These are phyloP conservation scores for Emydura subglobosa DNA, from an alignment of 2,113 vertebrate species.

Conservation along the genomic window DNA sequence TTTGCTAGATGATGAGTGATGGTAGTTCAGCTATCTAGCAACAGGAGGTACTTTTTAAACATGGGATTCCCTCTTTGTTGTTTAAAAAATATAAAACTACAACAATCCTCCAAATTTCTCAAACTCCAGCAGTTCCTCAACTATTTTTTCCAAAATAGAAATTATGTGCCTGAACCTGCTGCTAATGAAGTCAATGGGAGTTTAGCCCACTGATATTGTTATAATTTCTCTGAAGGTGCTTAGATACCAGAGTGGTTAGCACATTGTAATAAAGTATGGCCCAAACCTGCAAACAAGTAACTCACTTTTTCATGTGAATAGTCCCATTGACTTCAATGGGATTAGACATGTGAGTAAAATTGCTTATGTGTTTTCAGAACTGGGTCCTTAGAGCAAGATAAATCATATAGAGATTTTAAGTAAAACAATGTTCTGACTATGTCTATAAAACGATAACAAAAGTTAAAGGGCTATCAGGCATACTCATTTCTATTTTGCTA, in stretches of 20 bases:
- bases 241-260: neutral
- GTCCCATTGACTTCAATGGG: neutral
- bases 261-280: neutral
- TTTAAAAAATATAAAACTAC: neutral
- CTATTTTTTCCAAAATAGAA: neutral
- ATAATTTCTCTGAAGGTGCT: neutral
- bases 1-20: neutral
- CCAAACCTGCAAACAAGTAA: neutral
- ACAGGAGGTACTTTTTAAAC: neutral
- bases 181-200: neutral
- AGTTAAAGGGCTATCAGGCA: neutral
- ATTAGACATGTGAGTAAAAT: neutral
- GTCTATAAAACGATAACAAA: neutral
- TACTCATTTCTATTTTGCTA: neutral
- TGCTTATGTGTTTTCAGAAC: neutral
- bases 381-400: neutral
- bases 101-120: neutral
- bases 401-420: neutral
- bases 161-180: neutral
- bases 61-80: neutral
- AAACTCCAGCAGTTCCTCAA: neutral
- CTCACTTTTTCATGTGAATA: neutral
- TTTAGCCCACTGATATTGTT: neutral
- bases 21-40: neutral
- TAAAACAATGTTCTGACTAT: neutral